phyloP scores from a whole-genome alignment of 2,888 invertebrate species.

The Flexamia atlantica region DNA sequence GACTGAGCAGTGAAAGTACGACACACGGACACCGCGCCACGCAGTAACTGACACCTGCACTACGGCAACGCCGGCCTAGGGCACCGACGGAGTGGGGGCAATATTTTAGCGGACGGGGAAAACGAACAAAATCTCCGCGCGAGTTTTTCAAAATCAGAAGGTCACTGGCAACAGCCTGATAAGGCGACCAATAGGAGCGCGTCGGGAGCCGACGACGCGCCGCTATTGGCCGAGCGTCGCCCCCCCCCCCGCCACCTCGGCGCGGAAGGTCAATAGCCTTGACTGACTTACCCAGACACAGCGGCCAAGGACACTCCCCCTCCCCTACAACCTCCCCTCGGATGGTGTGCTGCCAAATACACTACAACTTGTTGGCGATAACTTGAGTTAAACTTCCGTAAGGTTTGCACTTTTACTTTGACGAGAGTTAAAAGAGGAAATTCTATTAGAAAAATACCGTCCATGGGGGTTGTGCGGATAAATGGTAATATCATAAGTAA shows the following conservation, averaged over 20 bases:
- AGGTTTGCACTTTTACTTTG: conserved; percentile 8
- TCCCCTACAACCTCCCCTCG: conserved; percentile 23
- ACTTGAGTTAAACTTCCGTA: conserved; percentile 23
- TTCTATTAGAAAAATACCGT: no score
- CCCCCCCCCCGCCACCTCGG: conserved; percentile 76
- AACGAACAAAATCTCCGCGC: conserved; percentile 58
- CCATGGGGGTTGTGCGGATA: no score
- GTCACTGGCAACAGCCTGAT: conserved; percentile 61
- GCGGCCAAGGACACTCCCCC: conserved; percentile 81
- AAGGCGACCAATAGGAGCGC: conserved; percentile 59
- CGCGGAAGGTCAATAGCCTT: conserved; percentile 79
- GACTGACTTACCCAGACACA: conserved; percentile 87
- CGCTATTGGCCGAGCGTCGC: conserved; percentile 53
- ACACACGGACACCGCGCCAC: conserved; percentile 63
- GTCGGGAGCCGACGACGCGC: neutral
- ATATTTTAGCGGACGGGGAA: conserved; percentile 61
- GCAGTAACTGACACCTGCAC: conserved; percentile 62
- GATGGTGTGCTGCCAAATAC: conserved; percentile 56
- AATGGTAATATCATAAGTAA: no score
- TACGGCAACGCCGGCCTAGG: conserved; percentile 35
- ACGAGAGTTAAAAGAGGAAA: neutral
- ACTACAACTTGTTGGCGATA: conserved; percentile 33
- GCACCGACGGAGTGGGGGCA: conserved; percentile 61
- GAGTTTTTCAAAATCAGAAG: conserved; percentile 64
- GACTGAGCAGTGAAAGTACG: conserved; percentile 69